Conservation (phyloP, 2,113 vertebrate genomes). For the Chloroceryle aenea region DNA sequence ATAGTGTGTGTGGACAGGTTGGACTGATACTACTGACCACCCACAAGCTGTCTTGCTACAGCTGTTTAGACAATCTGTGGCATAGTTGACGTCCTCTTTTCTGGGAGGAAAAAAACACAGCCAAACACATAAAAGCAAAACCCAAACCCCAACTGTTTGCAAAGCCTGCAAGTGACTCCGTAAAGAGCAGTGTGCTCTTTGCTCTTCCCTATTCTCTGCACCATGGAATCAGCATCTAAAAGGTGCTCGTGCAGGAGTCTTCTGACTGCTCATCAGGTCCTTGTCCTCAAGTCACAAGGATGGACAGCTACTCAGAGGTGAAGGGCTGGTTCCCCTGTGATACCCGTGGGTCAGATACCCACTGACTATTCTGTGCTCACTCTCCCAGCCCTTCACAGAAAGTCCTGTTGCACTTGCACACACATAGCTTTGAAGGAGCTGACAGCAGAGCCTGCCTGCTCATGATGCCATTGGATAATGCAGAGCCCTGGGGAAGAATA, state of each 20-base stretch:
- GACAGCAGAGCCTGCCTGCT: neutral
- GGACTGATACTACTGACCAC: neutral
- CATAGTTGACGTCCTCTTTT: neutral
- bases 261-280: rapidly evolving
- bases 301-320: neutral
- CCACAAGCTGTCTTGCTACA: neutral
- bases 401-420: neutral
- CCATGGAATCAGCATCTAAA: neutral
- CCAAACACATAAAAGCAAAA: neutral
- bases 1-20: neutral
- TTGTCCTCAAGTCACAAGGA: neutral
- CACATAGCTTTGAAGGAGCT: neutral
- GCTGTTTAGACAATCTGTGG: neutral
- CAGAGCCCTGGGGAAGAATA: neutral
- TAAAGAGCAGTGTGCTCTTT: neutral
- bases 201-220: neutral
- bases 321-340: neutral
- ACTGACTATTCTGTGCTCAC: neutral
- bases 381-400: neutral
- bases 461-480: neutral
- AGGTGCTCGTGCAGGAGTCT: too few species aligned
- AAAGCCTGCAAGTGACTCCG: neutral
- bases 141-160: neutral
- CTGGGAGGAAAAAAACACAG: neutral
- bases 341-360: neutral